These are phyloP conservation scores for Caenorhabditis panamensis DNA, from an alignment of 2,888 invertebrate genomes.

Conservation along the genomic window DNA sequence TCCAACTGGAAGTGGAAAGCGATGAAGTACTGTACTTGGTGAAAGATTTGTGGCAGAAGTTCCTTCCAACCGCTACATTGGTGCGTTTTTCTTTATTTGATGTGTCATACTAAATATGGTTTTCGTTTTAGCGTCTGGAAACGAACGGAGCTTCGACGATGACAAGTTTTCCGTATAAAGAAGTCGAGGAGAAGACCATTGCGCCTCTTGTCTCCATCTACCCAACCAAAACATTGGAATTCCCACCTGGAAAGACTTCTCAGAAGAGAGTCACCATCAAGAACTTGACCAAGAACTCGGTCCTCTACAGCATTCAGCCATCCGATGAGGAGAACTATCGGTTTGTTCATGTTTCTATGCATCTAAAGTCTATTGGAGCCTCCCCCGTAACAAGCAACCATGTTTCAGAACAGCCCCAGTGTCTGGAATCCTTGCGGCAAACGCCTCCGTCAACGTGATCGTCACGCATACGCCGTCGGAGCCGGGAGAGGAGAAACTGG, in stretches of 20 bases:
- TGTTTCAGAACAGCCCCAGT: background rate
- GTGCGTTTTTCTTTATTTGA: too few species aligned
- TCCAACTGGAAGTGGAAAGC: too few species aligned
- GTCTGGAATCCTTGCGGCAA: background rate
- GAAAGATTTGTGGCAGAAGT: too few species aligned
- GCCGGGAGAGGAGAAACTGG: background rate
- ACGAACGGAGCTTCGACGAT: background rate
- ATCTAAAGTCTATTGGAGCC: background rate
- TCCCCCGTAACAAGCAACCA: background rate
- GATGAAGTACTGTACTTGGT: too few species aligned
- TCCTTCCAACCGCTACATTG: too few species aligned
- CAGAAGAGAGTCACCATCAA: constrained; percentile 2
- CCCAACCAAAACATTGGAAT: background rate
- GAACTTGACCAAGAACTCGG: background rate
- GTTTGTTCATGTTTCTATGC: too few species aligned
- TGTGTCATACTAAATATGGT: too few species aligned
- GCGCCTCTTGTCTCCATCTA: background rate
- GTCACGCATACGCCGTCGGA: background rate
- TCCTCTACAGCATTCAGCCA: background rate
- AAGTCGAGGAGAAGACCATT: background rate
- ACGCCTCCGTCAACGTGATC: background rate
- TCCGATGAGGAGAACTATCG: background rate
- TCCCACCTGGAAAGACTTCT: background rate
- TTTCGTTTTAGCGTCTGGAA: too few species aligned
- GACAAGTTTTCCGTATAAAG: background rate